These are phyloP conservation scores for Vulpes vulpes DNA, from an alignment of 2,113 vertebrate genomes.

Conservation along the genomic window DNA sequence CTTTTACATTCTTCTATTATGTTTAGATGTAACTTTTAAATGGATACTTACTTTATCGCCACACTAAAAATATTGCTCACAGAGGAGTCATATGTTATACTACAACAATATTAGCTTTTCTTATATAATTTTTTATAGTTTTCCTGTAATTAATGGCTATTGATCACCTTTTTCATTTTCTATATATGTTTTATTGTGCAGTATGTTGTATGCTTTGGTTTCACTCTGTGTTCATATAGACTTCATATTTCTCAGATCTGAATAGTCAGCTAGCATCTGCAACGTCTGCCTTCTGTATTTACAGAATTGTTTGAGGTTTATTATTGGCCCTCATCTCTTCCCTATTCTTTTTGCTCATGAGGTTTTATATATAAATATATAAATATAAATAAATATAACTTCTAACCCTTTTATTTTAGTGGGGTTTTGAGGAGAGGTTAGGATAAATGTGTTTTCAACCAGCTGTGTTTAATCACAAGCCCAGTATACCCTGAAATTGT, in stretches of 20 bases:
- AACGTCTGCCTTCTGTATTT: background rate
- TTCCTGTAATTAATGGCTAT: background rate
- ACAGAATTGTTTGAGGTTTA: background rate
- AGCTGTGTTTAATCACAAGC: background rate
- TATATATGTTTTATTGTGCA: background rate
- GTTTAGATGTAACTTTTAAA: constrained; percentile 8
- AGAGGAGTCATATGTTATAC: background rate
- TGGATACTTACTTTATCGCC: background rate
- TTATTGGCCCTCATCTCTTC: background rate
- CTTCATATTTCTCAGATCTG: background rate
- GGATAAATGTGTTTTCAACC: background rate
- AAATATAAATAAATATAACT: background rate
- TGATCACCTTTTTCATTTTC: background rate
- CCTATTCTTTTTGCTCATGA: background rate
- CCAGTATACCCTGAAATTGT: background rate
- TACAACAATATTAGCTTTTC: background rate
- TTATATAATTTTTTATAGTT: background rate
- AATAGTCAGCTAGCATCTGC: background rate
- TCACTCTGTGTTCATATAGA: background rate
- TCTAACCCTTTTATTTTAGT: background rate
- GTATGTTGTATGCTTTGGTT: background rate
- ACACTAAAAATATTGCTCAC: background rate
- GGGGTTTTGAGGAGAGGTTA: background rate
- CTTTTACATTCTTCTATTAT: background rate
- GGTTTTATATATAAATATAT: background rate